phyloP scores from a whole-genome alignment of 53 echinoderm and acorn worm genomes.

The Holothuria leucospilota region DNA sequence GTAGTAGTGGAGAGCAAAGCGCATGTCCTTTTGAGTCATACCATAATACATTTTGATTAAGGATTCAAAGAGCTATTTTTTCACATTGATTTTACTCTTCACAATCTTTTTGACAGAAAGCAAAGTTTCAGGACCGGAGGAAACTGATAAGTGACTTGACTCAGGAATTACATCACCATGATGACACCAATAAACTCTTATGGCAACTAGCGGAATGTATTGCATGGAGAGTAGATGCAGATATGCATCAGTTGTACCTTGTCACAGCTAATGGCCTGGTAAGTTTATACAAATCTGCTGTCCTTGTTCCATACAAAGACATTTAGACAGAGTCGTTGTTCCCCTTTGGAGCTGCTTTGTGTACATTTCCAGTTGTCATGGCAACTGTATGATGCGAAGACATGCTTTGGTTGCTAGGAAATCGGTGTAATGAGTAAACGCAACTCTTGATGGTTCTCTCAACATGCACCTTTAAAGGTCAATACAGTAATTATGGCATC shows the following conservation, averaged over 20 bases:
- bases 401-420: constrained; percentile 26
- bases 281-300: constrained; percentile 16
- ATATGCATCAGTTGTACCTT: constrained; percentile 81
- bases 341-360: no score
- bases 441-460: no score
- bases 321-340: no score
- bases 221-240: constrained; percentile 75
- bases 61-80: not conserved
- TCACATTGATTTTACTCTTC: not conserved
- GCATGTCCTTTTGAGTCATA: no score
- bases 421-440: not conserved
- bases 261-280: constrained; percentile 82
- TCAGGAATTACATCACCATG: constrained; percentile 79
- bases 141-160: constrained; percentile 87
- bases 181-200: constrained; percentile 70
- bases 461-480: no score
- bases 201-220: constrained; percentile 84
- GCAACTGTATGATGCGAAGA: not conserved
- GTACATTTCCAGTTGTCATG: constrained; percentile 5
- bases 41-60: no score
- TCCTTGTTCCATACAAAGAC: no score
- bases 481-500: no score
- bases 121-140: constrained; percentile 75
- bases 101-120: constrained; percentile 45
- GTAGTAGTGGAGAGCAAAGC: no score